phyloP scores from a whole-genome alignment of 2,888 invertebrate genomes.

The Seira sanloemensis region DNA sequence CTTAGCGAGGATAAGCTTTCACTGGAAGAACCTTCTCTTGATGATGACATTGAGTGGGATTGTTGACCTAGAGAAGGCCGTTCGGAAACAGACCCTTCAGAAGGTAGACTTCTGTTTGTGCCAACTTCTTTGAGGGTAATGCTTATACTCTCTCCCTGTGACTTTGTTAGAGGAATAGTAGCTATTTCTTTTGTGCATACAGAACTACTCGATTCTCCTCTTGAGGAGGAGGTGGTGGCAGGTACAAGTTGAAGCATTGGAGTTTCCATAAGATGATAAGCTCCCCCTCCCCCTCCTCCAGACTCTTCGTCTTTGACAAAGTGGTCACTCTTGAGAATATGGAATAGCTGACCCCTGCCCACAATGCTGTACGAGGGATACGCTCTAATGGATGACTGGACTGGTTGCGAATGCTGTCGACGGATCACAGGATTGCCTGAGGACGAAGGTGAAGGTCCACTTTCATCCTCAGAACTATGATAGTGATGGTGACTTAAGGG shows the following conservation, averaged over 20 bases:
- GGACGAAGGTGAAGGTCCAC: conserved; percentile 31
- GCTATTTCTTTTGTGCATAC: conserved; percentile 23
- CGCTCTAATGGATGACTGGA: conserved; percentile 37
- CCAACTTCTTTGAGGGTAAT: conserved; percentile 60
- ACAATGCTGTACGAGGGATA: conserved; percentile 54
- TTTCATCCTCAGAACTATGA: conserved; percentile 55
- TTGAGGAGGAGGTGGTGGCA: conserved; percentile 22
- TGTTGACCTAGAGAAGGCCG: conserved; percentile 19
- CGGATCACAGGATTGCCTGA: conserved; percentile 66
- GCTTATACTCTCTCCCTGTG: conserved; percentile 42
- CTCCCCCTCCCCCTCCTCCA: background rate
- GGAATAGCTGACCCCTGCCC: conserved; percentile 54
- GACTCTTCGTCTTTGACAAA: conserved; percentile 57
- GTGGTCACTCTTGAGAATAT: conserved; percentile 61
- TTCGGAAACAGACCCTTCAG: conserved; percentile 1
- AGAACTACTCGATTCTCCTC: conserved; percentile 2
- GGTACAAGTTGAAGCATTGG: conserved; percentile 69
- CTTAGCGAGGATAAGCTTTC: conserved; percentile 58
- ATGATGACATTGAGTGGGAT: background rate
- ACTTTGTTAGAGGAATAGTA: background rate
- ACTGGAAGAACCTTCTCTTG: conserved; percentile 7
- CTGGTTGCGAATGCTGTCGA: conserved; percentile 72
- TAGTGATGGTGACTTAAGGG: conserved; percentile 68
- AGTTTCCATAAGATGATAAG: conserved; percentile 52
- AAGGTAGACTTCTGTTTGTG: conserved; percentile 29